Conservation (phyloP, 1,140 invertebrate genomes). For the Acyrthosiphon pisum region DNA sequence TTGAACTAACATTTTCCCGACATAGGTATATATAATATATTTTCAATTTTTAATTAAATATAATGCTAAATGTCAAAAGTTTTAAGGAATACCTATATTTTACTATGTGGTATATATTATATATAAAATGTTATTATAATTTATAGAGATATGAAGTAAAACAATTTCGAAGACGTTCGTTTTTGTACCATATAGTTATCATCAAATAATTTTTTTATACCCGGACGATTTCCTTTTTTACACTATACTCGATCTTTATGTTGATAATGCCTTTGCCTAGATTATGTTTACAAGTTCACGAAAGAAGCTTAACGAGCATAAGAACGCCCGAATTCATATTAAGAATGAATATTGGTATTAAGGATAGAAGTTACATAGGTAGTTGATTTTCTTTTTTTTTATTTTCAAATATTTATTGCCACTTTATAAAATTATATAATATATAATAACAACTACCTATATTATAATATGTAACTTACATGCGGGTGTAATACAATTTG, state of each 20-base stretch:
- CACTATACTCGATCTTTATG: background rate
- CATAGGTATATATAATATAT: background rate
- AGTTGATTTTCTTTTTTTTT: background rate
- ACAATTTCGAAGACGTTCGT: background rate
- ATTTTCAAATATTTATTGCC: background rate
- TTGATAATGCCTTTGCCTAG: background rate
- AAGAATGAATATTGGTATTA: too few relatives aligned
- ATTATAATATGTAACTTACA: too few relatives aligned
- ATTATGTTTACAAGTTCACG: background rate
- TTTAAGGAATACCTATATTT: background rate
- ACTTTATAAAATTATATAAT: too few relatives aligned
- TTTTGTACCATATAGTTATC: background rate
- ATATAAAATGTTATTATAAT: background rate
- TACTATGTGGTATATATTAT: too few relatives aligned
- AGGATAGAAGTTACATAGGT: too few relatives aligned
- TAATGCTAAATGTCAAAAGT: background rate
- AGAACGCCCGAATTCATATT: background rate
- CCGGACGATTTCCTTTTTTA: background rate
- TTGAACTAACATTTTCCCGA: background rate
- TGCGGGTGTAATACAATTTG: too few relatives aligned
- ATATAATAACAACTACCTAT: too few relatives aligned
- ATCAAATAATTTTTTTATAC: conserved; percentile 20
- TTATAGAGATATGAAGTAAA: background rate
- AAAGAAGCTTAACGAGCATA: background rate
- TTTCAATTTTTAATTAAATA: background rate